phyloP scores from a whole-genome alignment of 2,888 invertebrate species.

The Hartigia nigra region DNA sequence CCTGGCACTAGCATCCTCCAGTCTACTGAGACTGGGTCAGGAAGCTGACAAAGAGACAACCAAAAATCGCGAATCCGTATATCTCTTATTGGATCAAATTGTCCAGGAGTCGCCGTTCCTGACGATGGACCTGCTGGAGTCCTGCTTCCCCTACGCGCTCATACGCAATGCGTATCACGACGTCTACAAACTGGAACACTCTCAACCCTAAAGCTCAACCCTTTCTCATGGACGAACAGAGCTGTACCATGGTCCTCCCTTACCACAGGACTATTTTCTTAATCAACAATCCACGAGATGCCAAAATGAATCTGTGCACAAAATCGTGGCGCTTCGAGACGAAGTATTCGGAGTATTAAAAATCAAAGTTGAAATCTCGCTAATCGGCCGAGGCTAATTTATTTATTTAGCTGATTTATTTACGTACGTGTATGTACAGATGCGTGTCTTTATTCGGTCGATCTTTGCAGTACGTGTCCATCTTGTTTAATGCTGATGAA shows the following conservation, averaged over 20 bases:
- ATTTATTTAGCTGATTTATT: not conserved
- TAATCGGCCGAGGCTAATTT: not conserved
- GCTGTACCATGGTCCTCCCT: not conserved
- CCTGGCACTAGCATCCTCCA: conserved; percentile 91
- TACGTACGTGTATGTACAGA: not conserved
- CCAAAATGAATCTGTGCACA: not conserved
- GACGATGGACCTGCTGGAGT: conserved; percentile 98
- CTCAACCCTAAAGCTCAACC: conserved; percentile 59
- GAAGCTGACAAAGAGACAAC: conserved; percentile 95
- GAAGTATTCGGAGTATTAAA: not conserved
- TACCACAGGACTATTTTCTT: not conserved
- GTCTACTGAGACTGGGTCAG: conserved; percentile 91
- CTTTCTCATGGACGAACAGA: not conserved
- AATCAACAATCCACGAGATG: not conserved
- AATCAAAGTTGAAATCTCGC: not conserved
- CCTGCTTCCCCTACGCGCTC: conserved; percentile 98
- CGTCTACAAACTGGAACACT: conserved; percentile 90
- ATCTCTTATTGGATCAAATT: conserved; percentile 95
- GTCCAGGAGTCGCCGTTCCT: conserved; percentile 98
- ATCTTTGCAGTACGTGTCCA: not conserved
- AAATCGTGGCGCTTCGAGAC: not conserved
- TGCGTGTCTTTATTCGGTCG: not conserved
- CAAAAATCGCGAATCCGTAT: conserved; percentile 95
- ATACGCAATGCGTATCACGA: conserved; percentile 98
- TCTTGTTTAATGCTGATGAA: not conserved